These are phyloP conservation scores for Pygocentrus nattereri DNA, from an alignment of 2,797 vertebrate species.

Conservation along the genomic window DNA sequence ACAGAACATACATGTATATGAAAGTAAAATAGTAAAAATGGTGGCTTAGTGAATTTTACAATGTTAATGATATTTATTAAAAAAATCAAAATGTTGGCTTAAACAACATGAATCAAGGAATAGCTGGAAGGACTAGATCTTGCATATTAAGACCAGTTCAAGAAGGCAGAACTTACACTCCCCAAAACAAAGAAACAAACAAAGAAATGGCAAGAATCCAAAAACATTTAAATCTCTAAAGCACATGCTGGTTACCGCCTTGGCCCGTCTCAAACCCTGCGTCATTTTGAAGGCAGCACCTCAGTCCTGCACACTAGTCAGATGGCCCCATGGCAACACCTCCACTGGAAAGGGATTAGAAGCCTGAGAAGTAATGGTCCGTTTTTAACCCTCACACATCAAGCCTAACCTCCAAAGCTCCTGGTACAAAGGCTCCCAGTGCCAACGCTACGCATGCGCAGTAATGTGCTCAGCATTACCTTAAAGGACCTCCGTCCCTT, in stretches of 20 bases:
- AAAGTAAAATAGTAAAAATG: too few species aligned
- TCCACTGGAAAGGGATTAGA: not conserved
- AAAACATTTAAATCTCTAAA: not conserved
- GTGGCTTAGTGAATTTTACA: too few species aligned
- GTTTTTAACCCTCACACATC: constrained; percentile 17
- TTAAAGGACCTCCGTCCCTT: constrained; percentile 5
- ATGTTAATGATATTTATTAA: too few species aligned
- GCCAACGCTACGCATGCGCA: not conserved
- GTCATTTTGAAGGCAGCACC: not conserved
- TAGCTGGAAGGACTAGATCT: too few species aligned
- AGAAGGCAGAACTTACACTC: too few species aligned
- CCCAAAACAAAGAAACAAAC: not conserved
- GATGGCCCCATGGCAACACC: not conserved
- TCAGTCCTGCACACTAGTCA: not conserved
- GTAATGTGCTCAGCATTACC: not conserved
- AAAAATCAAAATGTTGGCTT: too few species aligned
- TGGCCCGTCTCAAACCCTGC: not conserved
- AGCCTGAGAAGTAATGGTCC: not conserved
- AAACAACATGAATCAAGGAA: too few species aligned
- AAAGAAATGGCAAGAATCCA: not conserved
- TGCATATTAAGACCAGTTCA: too few species aligned
- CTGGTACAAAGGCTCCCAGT: constrained; percentile 1
- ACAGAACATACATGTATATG: too few species aligned
- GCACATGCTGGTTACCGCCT: not conserved
- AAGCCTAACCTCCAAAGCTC: constrained; percentile 9